A percentile compares a stretch with the other conserved stretches of the same genome.
phyloP scores from a whole-genome alignment of 2,113 vertebrate species.

The Scomber japonicus region DNA sequence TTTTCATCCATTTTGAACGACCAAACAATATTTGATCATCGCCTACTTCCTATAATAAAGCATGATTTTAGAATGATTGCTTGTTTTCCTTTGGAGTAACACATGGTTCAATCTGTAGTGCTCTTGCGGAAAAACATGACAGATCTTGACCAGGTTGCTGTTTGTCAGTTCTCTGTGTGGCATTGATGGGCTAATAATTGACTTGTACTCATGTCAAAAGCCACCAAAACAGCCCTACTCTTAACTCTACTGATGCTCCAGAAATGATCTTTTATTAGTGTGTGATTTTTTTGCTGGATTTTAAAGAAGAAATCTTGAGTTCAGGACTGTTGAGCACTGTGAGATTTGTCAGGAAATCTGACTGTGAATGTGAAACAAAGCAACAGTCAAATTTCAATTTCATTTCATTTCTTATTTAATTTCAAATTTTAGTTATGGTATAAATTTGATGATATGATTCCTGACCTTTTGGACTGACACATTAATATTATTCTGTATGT shows the following conservation, averaged over 20 bases:
- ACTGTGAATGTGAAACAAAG: slow-evolving; percentile 13
- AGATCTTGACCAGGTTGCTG: slow-evolving; percentile 2
- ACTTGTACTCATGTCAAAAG: neutral
- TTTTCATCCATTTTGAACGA: slow-evolving; percentile 64
- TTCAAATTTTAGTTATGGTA: neutral
- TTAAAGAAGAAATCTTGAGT: neutral
- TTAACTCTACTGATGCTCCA: neutral
- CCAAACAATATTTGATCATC: slow-evolving; percentile 60
- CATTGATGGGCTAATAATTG: slow-evolving; percentile 34
- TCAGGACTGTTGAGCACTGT: neutral
- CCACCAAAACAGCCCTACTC: neutral
- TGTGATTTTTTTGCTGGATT: too few species aligned
- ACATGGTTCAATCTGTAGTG: slow-evolving; percentile 26
- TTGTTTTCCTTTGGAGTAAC: slow-evolving; percentile 24
- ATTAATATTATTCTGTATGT: neutral
- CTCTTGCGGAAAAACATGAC: neutral
- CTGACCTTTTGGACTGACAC: neutral
- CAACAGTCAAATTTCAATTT: slow-evolving; percentile 1
- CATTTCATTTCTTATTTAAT: neutral
- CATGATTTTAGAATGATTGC: slow-evolving; percentile 39
- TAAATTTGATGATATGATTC: neutral
- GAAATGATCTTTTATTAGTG: neutral
- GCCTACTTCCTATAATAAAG: slow-evolving; percentile 63
- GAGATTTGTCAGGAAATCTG: slow-evolving; percentile 24
- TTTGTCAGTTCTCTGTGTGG: slow-evolving; percentile 7